These are phyloP conservation scores for Parauchenoglanis punctatus DNA, from an alignment of 2,797 vertebrate genomes.

Conservation along the genomic window DNA sequence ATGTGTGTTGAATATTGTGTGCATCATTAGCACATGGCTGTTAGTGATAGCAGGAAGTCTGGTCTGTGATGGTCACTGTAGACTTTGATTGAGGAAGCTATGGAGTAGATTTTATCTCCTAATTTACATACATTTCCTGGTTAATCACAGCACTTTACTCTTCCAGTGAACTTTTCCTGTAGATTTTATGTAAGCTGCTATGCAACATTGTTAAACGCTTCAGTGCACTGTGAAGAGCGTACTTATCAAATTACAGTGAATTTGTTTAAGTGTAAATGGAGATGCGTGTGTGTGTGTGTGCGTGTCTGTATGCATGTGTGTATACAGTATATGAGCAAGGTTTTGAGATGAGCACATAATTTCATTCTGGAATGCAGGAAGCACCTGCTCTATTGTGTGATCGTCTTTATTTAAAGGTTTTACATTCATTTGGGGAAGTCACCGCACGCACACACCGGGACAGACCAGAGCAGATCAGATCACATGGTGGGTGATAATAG, in stretches of 20 bases:
- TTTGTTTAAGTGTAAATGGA: background rate
- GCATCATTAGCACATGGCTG: background rate
- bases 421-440: constrained; percentile 71
- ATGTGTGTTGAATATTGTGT: background rate
- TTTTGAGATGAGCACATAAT: constrained; percentile 34
- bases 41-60: background rate
- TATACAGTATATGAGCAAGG: constrained; percentile 15
- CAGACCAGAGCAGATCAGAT: constrained; percentile 30
- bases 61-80: background rate
- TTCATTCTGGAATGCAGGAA: constrained; percentile 68
- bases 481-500: constrained; percentile 34
- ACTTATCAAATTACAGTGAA: background rate
- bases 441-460: constrained; percentile 48
- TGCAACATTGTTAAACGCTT: background rate
- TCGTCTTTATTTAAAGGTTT: constrained; percentile 69
- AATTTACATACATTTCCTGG: background rate
- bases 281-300: background rate
- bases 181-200: background rate
- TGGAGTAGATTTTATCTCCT: background rate
- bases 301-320: constrained; percentile 11
- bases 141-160: background rate
- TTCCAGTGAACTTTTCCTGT: background rate
- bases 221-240: background rate
- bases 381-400: constrained; percentile 79
- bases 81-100: background rate